These are phyloP conservation scores for Galeopterus variegatus DNA, from an alignment of 2,113 vertebrate genomes.

Conservation along the genomic window DNA sequence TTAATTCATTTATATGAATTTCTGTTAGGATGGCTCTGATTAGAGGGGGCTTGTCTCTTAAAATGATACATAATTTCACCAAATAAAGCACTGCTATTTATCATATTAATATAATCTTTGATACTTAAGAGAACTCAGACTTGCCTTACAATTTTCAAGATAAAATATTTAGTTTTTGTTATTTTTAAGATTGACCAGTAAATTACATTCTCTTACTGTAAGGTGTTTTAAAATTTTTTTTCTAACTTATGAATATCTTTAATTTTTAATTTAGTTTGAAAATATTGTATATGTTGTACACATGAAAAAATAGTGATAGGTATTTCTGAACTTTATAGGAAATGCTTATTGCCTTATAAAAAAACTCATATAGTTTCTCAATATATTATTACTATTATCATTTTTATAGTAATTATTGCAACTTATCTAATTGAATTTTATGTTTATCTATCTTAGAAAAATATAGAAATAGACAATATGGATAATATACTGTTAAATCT, in stretches of 20 bases:
- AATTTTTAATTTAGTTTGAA: conserved; percentile 21
- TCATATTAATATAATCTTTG: neutral
- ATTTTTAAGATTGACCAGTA: neutral
- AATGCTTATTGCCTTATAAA: neutral
- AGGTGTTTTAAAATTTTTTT: neutral
- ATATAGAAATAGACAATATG: neutral
- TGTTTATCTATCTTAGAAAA: conserved; percentile 38
- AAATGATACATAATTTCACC: neutral
- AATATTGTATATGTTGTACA: neutral
- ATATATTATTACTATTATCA: neutral
- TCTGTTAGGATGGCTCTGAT: neutral
- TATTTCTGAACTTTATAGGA: neutral
- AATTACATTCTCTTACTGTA: neutral
- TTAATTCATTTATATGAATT: neutral
- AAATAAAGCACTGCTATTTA: neutral
- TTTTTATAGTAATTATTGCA: neutral
- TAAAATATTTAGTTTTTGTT: neutral
- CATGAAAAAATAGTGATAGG: neutral
- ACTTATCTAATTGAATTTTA: conserved; percentile 8
- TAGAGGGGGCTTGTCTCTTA: neutral
- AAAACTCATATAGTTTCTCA: neutral
- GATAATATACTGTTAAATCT: neutral
- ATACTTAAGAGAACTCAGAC: neutral
- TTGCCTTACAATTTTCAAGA: neutral
- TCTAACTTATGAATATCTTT: neutral